phyloP scores from a whole-genome alignment of 2,888 invertebrate genomes.

The Hirtodrosophila histrioides region DNA sequence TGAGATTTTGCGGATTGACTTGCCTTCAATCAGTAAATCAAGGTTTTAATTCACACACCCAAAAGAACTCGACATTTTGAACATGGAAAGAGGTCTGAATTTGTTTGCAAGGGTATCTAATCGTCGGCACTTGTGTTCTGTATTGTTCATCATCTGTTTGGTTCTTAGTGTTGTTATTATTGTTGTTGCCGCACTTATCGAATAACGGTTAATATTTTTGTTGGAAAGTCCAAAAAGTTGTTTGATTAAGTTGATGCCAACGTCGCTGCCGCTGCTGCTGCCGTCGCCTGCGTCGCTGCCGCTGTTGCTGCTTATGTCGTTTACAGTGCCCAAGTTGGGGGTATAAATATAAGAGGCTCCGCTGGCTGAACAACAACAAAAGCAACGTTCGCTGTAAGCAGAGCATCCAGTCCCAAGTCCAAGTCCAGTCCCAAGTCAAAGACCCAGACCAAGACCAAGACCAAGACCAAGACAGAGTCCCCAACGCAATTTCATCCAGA shows the following conservation, averaged over 20 bases:
- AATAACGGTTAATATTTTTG: slow-evolving; percentile 56
- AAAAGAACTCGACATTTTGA: no score
- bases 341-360: slow-evolving; percentile 64
- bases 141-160: background rate
- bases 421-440: background rate
- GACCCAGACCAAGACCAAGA: slow-evolving; percentile 18
- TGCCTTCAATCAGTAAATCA: no score
- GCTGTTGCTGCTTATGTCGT: background rate
- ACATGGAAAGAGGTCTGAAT: no score
- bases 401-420: no score
- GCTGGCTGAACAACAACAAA: slow-evolving; percentile 34
- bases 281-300: slow-evolving; percentile 1
- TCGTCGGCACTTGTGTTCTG: background rate
- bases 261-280: slow-evolving; percentile 19
- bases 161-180: slow-evolving; percentile 8
- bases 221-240: slow-evolving; percentile 11
- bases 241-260: slow-evolving; percentile 46
- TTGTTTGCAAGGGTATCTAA: no score
- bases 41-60: no score
- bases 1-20: no score
- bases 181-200: slow-evolving; percentile 26
- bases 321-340: slow-evolving; percentile 17
- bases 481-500: slow-evolving; percentile 49
- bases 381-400: slow-evolving; percentile 3
- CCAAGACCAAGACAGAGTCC: slow-evolving; percentile 18